Percentiles rank a stretch among this genome's conserved stretches.
phyloP scores from a whole-genome alignment of 1,140 invertebrate genomes.

The Drosophila pandora region DNA sequence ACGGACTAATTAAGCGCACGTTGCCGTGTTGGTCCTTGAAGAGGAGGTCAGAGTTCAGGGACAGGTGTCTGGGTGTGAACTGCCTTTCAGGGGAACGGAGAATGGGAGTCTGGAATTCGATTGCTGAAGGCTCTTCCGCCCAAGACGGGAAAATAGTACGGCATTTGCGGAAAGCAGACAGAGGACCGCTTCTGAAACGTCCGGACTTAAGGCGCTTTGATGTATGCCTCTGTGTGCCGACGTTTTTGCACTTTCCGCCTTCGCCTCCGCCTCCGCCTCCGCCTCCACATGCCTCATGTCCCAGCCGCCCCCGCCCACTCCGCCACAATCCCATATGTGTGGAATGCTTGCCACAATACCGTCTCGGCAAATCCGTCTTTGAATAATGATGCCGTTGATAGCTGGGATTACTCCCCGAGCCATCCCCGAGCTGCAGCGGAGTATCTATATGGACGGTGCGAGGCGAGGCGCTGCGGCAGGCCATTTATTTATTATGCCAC shows the following conservation, averaged over 20 bases:
- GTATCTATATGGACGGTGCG: constrained; percentile 7
- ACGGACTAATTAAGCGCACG: constrained; percentile 79
- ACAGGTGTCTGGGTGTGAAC: constrained; percentile 4
- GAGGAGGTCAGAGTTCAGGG: not conserved
- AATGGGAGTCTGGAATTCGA: not conserved
- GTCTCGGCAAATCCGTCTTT: constrained; percentile 69
- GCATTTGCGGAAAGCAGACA: too few relatives aligned
- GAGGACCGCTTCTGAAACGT: constrained; percentile 42
- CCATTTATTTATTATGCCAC: constrained; percentile 82
- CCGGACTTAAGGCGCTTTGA: constrained; percentile 69
- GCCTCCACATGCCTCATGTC: not conserved
- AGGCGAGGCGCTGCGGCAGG: constrained; percentile 22
- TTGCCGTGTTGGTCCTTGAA: constrained; percentile 42
- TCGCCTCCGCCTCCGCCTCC: too few relatives aligned
- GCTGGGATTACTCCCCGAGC: constrained; percentile 61
- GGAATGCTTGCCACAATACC: constrained; percentile 33
- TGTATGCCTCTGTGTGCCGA: constrained; percentile 32
- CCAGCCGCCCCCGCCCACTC: not conserved
- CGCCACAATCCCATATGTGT: constrained; percentile 15
- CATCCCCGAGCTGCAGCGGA: constrained; percentile 2
- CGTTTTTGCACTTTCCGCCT: not conserved
- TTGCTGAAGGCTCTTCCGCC: not conserved
- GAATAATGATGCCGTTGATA: constrained; percentile 82
- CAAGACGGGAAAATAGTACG: not conserved
- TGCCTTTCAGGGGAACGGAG: not conserved